A percentile compares a stretch with the other conserved stretches of the same genome.
phyloP scores from a whole-genome alignment of 2,113 vertebrate genomes.

The Sialia sialis region DNA sequence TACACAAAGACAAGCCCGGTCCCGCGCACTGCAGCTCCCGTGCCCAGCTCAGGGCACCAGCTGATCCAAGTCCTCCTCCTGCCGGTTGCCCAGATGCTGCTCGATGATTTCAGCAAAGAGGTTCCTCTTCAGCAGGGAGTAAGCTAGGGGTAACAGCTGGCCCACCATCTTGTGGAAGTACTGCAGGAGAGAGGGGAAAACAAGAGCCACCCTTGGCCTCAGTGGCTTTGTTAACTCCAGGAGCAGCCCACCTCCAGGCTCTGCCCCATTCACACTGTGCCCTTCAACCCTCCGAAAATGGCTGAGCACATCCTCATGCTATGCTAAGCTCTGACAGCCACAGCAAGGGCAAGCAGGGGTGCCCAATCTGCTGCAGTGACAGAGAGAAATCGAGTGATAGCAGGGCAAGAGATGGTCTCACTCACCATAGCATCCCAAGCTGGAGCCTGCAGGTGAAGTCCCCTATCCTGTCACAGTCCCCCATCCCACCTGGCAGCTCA shows the following conservation, averaged over 20 bases:
- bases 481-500: rapidly evolving
- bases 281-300: rapidly evolving
- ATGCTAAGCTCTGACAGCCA: neutral
- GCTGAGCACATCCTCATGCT: rapidly evolving
- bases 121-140: slow-evolving; percentile 86
- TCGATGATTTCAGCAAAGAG: slow-evolving; percentile 90
- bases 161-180: slow-evolving; percentile 94
- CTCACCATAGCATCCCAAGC: neutral
- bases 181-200: slow-evolving; percentile 60
- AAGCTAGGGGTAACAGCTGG: slow-evolving; percentile 91
- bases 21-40: neutral
- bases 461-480: rapidly evolving
- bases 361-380: rapidly evolving
- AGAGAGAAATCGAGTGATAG: rapidly evolving
- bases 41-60: slow-evolving; percentile 67
- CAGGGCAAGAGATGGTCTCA: too few species aligned
- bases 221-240: rapidly evolving
- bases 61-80: slow-evolving; percentile 79
- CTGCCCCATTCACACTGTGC: rapidly evolving
- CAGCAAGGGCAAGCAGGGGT: neutral
- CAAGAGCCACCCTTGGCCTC: rapidly evolving
- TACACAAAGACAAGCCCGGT: neutral
- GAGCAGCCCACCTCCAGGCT: neutral
- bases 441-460: neutral
- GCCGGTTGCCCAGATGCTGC: slow-evolving; percentile 82